Evolutionary conservation across 2,113 vertebrate species (phyloP).

Genomic region (Plecturocebus donacophilus): DNA sequence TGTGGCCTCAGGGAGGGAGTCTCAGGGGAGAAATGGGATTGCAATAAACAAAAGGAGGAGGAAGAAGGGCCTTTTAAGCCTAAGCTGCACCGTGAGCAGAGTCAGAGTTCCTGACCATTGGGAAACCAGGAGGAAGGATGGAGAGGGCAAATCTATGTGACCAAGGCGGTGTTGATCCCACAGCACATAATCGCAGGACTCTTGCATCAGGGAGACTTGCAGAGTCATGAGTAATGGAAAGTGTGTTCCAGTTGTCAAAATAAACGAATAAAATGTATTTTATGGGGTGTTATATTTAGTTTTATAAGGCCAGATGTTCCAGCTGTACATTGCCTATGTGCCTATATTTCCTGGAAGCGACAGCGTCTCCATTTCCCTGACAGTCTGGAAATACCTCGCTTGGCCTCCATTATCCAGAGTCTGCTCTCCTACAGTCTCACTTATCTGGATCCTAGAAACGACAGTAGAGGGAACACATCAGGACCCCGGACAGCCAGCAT

Average conservation of each 20-base stretch:
- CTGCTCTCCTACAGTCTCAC: not conserved
- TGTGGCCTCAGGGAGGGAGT: not conserved
- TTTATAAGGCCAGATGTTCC: slow-evolving; percentile 68
- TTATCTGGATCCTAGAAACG: not conserved
- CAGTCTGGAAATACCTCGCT: not conserved
- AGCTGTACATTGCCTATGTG: not conserved
- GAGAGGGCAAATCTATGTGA: fast-evolving
- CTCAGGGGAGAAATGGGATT: not conserved
- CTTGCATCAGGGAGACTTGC: not conserved
- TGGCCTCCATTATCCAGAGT: not conserved
- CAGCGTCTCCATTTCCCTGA: not conserved
- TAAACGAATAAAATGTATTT: slow-evolving; percentile 54
- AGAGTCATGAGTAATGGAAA: slow-evolving; percentile 60
- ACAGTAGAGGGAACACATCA: fast-evolving
- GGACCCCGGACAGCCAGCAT: not conserved
- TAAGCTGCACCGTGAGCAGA: fast-evolving
- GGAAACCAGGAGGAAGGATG: not conserved
- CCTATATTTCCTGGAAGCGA: not conserved
- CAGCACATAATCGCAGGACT: fast-evolving
- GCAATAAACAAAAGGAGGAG: not conserved
- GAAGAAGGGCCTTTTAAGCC: not conserved
- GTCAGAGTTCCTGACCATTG: fast-evolving
- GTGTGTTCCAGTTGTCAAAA: slow-evolving; percentile 64
- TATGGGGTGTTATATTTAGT: slow-evolving; percentile 71
- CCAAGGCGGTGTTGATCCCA: not conserved